Evolutionary conservation across 1,140 invertebrate genomes (phyloP).

Genomic region (Belonocnema kinseyi): DNA sequence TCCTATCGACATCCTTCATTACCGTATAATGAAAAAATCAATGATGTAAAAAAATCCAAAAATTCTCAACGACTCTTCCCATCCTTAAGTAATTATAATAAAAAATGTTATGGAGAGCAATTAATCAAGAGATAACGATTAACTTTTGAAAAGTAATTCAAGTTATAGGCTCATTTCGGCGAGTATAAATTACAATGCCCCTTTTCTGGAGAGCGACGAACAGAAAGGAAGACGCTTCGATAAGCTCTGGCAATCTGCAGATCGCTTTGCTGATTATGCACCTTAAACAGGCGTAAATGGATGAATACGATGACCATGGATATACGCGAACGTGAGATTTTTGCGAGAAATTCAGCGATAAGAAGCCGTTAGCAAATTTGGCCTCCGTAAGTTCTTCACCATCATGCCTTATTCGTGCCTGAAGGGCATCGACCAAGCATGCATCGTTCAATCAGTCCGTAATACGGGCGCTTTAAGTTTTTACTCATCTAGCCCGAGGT

Average conservation of each 20-base stretch:
- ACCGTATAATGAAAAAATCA: too few species aligned
- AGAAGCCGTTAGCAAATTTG: constrained; percentile 15
- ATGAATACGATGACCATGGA: constrained; percentile 12
- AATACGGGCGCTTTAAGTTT: constrained; percentile 22
- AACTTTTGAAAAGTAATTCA: background rate
- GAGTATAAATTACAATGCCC: constrained; percentile 12
- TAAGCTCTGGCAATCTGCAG: constrained; percentile 6
- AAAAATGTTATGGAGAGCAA: background rate
- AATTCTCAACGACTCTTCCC: background rate
- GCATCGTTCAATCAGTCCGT: constrained; percentile 27
- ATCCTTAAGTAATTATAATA: background rate
- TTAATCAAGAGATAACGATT: constrained; percentile 27
- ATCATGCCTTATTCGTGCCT: background rate
- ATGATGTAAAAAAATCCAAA: background rate
- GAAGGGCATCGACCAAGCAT: constrained; percentile 7
- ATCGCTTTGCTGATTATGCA: constrained; percentile 8
- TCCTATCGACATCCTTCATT: too few species aligned
- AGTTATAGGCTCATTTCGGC: background rate
- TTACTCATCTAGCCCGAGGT: background rate
- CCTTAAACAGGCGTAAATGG: constrained; percentile 24
- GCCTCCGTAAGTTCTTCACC: background rate
- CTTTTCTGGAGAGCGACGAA: background rate
- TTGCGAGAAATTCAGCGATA: background rate
- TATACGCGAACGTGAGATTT: constrained; percentile 7
- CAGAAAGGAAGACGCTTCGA: constrained; percentile 19